Conservation (phyloP, 2,113 vertebrate genomes). For the Lontra canadensis region DNA sequence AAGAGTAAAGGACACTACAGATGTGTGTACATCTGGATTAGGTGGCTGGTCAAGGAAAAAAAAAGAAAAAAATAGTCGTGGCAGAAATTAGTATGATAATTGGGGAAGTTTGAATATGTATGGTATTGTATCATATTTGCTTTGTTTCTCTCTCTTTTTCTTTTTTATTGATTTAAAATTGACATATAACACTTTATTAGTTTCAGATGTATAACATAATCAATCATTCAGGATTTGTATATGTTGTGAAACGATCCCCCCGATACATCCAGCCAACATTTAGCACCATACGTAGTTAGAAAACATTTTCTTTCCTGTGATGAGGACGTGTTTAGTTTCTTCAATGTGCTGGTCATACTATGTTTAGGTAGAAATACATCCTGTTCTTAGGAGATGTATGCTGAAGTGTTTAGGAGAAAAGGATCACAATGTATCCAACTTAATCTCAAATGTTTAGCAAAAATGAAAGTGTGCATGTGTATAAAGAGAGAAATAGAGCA, state of each 20-base stretch:
- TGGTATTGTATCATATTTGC: background rate
- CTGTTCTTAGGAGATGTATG: background rate
- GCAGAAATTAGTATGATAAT: background rate
- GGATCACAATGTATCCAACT: background rate
- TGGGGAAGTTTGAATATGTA: background rate
- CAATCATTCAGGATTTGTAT: background rate
- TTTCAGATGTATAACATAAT: background rate
- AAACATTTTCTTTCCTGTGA: background rate
- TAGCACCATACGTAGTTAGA: background rate
- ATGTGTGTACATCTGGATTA: background rate
- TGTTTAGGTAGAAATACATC: background rate
- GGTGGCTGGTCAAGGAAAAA: background rate
- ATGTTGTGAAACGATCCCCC: background rate
- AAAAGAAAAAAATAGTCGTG: background rate
- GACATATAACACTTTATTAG: background rate
- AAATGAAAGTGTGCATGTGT: background rate
- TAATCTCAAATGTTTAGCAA: conserved; percentile 4
- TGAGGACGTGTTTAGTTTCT: background rate
- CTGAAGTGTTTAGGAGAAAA: background rate
- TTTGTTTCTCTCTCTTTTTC: background rate
- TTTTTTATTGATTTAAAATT: background rate
- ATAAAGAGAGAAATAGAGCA: background rate
- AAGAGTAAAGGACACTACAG: background rate
- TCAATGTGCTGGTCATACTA: background rate
- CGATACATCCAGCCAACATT: background rate